Base-by-base conservation (phyloP, 1,140 invertebrate genomes). In the Ceratosolen solmsi region DNA sequence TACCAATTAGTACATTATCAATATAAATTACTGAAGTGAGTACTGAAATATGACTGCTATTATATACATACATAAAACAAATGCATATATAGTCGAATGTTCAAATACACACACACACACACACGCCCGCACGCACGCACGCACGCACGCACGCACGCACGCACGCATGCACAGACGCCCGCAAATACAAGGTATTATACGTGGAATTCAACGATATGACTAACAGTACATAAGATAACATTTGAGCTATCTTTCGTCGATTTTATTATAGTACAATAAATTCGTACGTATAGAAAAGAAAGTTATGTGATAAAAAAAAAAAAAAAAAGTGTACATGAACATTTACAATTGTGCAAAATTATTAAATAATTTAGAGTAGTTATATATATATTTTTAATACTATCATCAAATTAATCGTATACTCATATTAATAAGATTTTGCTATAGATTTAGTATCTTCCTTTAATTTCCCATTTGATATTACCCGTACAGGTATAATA, bases 171-270 rank as follows among this genome's bases (percentile, higher is more conserved):
- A 46, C 41, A 13, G 41, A n/a, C n/a, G 41, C 41, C 13, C 41
- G 41, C 41, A 46, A 46, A 13, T 46, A 7, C 13, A 46, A 46
- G 5, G 80, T 85, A 82, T 79, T 82, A 84, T 81, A 84, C 70
- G 84, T 84, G 83, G 84, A 86, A 87, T 86, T 85, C 87, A 88
- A 88, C 70, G 83, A 87, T 88, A 89, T 89, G 87, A 89, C 87
- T 87, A 84, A 85, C 74, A 76, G 80, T 83, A 75, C 79, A 79
- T 80, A 27, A 70, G 79, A 84, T 83, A 72, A 85, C 73, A 72
- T 76, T 84, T 83, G n/a, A n/a, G n/a, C n/a, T n/a, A n/a, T n/a
- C n/a, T n/a, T n/a, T n/a, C n/a, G n/a, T n/a, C 83, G 71, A 49
- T 79, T 84, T 82, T 79, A 84, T 49, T 80, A 83, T 79, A 70